Base-by-base conservation (phyloP, 2,888 invertebrate species). In the Dryococelus australis region DNA sequence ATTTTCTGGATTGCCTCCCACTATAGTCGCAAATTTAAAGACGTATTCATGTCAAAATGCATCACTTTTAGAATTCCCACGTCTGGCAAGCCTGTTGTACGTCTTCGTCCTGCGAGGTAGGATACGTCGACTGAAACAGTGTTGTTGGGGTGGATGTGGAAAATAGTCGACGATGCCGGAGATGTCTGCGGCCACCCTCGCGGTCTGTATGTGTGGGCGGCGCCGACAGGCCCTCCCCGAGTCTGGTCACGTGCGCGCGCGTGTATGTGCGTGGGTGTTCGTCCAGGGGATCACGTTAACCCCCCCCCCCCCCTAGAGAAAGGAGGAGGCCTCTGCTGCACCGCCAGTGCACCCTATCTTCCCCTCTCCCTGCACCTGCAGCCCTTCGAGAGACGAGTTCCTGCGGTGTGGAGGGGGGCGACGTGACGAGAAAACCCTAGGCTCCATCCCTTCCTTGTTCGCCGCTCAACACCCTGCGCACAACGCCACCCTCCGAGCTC, bases 261-360 rank as follows among this genome's bases (percentile, higher is more conserved):
- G n/a, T 65, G 65, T 65, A n/a, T 20, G n/a, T 8, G 65, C 8
- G 65, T 20, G 65, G 24, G 51, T 51, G 51, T 12, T 16, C 12
- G 51, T 3, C 13, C 20, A n/a, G 65, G n/a, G 65, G 65, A 65
- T 65, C 65, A 65, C 65, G 65, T n/a, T 65, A 65, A 65, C 65
- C 65, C 65, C n/a, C n/a, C n/a, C n/a, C n/a, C n/a, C n/a, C n/a
- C n/a, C 65, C 65, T 65, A 1, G 51, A 8, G 24, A 24, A 65
- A 65, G 24, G 65, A 20, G 12, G 65, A 0, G 65, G 65, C 65
- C 65, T 3, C 65, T n/a, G 65, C 65, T 65, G 65, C 65, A 65
- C 65, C 65, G 16, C 65, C 65, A n/a, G 65, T 65, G 65, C 65
- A 65, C 65, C 65, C 65, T 65, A n/a, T 65, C 65, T 65, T n/a